A percentile compares a stretch with the other conserved stretches of the same genome.
Conservation (phyloP, 2,113 vertebrate genomes). For the Neoarius graeffei region DNA sequence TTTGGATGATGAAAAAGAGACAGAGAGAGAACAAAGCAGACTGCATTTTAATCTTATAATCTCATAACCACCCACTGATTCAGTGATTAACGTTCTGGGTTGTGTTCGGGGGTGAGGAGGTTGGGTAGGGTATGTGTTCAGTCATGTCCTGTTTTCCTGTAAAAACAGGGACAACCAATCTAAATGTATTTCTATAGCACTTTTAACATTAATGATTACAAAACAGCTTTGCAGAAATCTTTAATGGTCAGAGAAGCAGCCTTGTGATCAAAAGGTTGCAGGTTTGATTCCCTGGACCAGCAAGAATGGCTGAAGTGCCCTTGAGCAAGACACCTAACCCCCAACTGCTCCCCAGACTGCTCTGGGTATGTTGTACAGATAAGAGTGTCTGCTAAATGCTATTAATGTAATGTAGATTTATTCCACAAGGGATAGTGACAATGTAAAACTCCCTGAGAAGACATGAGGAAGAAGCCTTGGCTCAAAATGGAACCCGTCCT, state of each 20-base stretch:
- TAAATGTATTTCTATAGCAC: background rate
- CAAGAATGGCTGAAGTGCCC: no score
- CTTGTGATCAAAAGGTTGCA: no score
- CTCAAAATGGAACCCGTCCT: background rate
- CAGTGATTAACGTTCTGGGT: slow-evolving; percentile 64
- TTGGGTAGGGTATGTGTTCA: background rate
- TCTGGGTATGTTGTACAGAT: no score
- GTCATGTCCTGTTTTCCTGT: background rate
- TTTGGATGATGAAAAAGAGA: slow-evolving; percentile 6
- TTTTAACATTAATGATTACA: background rate
- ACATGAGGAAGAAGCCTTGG: background rate
- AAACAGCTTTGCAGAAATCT: background rate
- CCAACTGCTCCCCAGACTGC: no score
- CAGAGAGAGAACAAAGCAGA: slow-evolving; percentile 45
- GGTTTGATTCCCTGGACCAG: background rate
- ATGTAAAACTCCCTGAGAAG: background rate
- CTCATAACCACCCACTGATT: slow-evolving; percentile 71
- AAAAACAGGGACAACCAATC: background rate
- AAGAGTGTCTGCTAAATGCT: no score
- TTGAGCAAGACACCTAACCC: no score
- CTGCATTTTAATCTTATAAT: slow-evolving; percentile 69
- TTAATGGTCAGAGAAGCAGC: no score
- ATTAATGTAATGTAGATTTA: background rate
- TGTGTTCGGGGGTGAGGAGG: slow-evolving; percentile 62
- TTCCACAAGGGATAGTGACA: background rate